These are phyloP conservation scores for Malthinus flaveolus DNA, from an alignment of 2,888 invertebrate genomes.

Conservation along the genomic window DNA sequence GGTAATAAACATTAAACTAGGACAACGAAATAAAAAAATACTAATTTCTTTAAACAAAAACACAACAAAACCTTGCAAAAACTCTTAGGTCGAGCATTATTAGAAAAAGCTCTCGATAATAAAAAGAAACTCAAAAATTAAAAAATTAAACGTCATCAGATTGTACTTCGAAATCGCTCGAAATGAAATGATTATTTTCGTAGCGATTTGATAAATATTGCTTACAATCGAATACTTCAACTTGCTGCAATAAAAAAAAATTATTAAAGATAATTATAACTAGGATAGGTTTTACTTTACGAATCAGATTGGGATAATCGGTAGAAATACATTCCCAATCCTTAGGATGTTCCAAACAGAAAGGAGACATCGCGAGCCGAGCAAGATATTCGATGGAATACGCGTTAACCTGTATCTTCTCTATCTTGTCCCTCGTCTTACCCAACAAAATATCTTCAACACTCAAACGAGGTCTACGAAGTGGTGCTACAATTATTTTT, in stretches of 20 bases:
- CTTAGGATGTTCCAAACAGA: conserved; percentile 56
- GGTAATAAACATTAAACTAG: no score
- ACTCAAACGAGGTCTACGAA: conserved; percentile 48
- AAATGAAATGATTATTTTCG: conserved; percentile 35
- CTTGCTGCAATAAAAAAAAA: conserved; percentile 44
- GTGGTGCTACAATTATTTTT: conserved; percentile 32
- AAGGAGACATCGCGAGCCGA: conserved; percentile 59
- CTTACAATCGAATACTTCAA: conserved; percentile 52
- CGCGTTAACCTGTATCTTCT: conserved; percentile 17
- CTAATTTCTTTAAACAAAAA: no score
- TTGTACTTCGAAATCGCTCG: no score
- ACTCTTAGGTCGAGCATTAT: no score
- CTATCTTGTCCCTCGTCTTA: conserved; percentile 35
- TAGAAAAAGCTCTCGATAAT: no score
- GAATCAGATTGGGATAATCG: conserved; percentile 58
- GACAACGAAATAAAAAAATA: no score
- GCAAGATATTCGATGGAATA: conserved; percentile 58
- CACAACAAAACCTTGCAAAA: no score
- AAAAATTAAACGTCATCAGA: no score
- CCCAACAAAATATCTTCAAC: conserved; percentile 48
- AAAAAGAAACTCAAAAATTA: no score
- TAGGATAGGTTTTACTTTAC: conserved; percentile 51
- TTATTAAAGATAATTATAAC: not conserved
- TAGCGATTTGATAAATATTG: conserved; percentile 49
- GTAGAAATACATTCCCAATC: conserved; percentile 60